Evolutionary conservation across 2,797 vertebrate genomes (phyloP), one percentile per base, ranked within the genome.

Genomic region (Poeciliopsis turneri): DNA sequence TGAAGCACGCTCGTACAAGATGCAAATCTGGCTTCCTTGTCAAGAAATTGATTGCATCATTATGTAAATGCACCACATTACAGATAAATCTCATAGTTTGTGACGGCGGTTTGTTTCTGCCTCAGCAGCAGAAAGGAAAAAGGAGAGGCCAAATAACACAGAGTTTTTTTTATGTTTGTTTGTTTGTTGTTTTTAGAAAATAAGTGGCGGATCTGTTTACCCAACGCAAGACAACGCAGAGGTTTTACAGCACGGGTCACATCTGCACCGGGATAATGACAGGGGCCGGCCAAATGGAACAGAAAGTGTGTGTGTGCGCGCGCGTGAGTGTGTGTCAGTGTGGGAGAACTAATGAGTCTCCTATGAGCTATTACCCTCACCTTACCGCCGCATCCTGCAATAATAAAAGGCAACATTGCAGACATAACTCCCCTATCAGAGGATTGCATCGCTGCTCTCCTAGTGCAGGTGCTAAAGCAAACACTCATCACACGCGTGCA

Each of bases 251-350:
- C 87, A 68, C 15, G 79, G 92, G 95, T 91, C 95, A 95, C 95
- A 96, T 95, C 95, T 96, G 95, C 92, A 91, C 8, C 30, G 57
- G 85, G 88, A 90, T 94, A 94, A 95, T 94, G 89, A 92, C 90
- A 82, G 86, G 81, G 85, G 88, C 91, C 92, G 93, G 93, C 95
- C 93, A 94, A 95, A 94, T 92, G 93, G 90, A 93, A 90, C 85
- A 86, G 88, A 86, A 89, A 87, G 76, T 69, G 39, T 45, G 51
- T 1, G 15, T 1, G 23, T 12, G 70, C 4, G 33, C 10, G 68
- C 66, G 71, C 46, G 64, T 74, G 78, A 30, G 46, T 28, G 74
- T 81, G 83, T 64, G 75, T 83, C 80, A 85, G 81, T 85, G 83
- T 78, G 79, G 85, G 83, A 78, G 86, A 77, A 84, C 87, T 94